phyloP scores from a whole-genome alignment of 2,888 invertebrate genomes.

The Lingula anatina region DNA sequence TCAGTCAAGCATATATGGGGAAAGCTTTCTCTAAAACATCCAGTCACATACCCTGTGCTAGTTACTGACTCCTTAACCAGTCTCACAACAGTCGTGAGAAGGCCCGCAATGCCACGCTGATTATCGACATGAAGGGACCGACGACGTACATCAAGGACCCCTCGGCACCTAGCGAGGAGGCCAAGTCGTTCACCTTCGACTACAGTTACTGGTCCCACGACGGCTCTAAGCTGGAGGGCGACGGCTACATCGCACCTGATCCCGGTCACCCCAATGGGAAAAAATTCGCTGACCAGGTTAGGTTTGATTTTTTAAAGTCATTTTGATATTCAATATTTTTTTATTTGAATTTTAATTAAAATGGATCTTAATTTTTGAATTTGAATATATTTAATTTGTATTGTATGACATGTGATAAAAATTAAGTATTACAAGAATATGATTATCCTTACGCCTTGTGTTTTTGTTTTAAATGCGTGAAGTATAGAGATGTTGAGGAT shows the following conservation, averaged over 20 bases:
- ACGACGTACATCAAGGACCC: conserved; percentile 55
- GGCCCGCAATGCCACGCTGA: conserved; percentile 53
- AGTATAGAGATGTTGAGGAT: not conserved
- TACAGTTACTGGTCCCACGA: conserved; percentile 60
- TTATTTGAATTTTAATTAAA: too few species aligned
- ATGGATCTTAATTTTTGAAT: too few species aligned
- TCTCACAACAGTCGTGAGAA: conserved; percentile 56
- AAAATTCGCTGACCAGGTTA: conserved; percentile 57
- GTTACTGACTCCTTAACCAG: conserved; percentile 17
- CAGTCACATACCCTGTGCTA: not conserved
- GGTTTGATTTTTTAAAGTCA: too few species aligned
- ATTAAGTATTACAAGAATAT: too few species aligned
- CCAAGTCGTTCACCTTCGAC: conserved; percentile 57
- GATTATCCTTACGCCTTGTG: too few species aligned
- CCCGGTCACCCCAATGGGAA: conserved; percentile 50
- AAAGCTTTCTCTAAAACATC: too few species aligned
- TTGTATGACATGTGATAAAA: too few species aligned
- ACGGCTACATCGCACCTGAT: conserved; percentile 54
- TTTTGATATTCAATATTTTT: too few species aligned
- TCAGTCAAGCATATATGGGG: too few species aligned
- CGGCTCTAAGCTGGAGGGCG: conserved; percentile 53
- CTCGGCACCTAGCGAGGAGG: conserved; percentile 42
- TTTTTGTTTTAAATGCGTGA: too few species aligned
- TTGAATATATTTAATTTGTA: too few species aligned
- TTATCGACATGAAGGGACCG: conserved; percentile 55